Evolutionary conservation across 1,140 invertebrate genomes (phyloP), one percentile per base, ranked within the genome.

Genomic region (Caenorhabditis briggsae): DNA sequence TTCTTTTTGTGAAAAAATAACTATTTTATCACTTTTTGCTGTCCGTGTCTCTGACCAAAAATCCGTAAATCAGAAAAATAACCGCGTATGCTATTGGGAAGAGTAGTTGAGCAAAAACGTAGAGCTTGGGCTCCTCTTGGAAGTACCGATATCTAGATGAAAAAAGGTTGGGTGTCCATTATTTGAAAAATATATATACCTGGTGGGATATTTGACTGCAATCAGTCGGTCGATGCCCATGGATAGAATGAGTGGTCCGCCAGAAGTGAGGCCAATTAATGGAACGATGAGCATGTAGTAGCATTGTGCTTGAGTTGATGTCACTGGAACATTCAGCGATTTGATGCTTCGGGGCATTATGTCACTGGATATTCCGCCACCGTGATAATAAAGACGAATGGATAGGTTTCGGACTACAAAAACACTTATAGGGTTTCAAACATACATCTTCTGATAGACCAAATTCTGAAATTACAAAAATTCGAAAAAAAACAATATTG

Each of bases 211-310:
- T 41, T 43, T 64, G n/a, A 84, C 59, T 20, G 83, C 83, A 43
- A 84, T 84, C 18, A 84, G 16, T 46, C 83, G 23, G 43, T 84
- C 83, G 7, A 84, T 84, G 33, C 83, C 83, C 83, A 84, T 84
- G 5, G 83, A 56, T 9, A 84, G n/a, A 20, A 84, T 84, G 2
- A 84, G 8, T 5, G 83, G 83, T 2, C 55, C 83, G 14, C 83
- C 83, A 64, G 59, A 53, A 8, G 41, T 64, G 6, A 61, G 9
- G 5, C 83, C 83, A 14, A 84, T 50, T 18, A 84, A 33, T 9
- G 83, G 83, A 11, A 84, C 25, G 25, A 23, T 61, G 11, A 84
- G 50, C 41, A 84, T 64, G 23, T 59, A 84, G 59, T 18, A 84
- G n/a, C 83, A 84, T 50, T 84, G 46, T 3, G 33, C 20, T 56